These are phyloP conservation scores for Eudemis profundana DNA, from an alignment of 2,888 invertebrate genomes.

Conservation along the genomic window DNA sequence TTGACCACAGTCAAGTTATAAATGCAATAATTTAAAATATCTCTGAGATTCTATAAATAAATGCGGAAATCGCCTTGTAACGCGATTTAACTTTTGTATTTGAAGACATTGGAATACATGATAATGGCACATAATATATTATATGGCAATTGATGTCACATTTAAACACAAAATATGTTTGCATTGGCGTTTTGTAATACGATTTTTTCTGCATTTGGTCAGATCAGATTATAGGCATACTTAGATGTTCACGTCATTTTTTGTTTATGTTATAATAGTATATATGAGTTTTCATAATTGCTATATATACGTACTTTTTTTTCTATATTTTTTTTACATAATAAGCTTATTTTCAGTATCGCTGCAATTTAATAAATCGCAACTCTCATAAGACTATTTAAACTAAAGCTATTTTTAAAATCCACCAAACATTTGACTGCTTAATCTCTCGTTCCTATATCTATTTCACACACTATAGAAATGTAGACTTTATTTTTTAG, in stretches of 20 bases:
- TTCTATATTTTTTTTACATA: neutral
- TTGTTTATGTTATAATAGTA: neutral
- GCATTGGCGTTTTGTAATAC: neutral
- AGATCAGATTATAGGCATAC: conserved; percentile 7
- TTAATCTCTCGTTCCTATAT: conserved; percentile 2
- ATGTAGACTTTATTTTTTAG: conserved; percentile 1
- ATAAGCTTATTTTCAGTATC: neutral
- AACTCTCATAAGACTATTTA: neutral
- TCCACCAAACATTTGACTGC: conserved; percentile 11
- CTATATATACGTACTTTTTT: neutral
- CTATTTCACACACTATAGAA: neutral
- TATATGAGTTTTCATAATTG: neutral
- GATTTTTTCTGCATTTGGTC: neutral
- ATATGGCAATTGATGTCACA: conserved; percentile 2
- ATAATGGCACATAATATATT: conserved; percentile 19
- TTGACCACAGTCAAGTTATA: neutral
- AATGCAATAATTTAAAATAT: neutral
- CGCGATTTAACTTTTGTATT: neutral
- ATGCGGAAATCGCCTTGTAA: neutral
- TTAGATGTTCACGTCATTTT: neutral
- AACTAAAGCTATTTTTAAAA: conserved; percentile 19
- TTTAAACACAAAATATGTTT: neutral
- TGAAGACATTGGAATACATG: neutral
- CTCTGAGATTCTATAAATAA: conserved; percentile 17
- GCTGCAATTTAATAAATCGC: conserved; percentile 13